These are phyloP conservation scores for Cotesia glomerata DNA, from an alignment of 1,140 invertebrate species.

Conservation along the genomic window DNA sequence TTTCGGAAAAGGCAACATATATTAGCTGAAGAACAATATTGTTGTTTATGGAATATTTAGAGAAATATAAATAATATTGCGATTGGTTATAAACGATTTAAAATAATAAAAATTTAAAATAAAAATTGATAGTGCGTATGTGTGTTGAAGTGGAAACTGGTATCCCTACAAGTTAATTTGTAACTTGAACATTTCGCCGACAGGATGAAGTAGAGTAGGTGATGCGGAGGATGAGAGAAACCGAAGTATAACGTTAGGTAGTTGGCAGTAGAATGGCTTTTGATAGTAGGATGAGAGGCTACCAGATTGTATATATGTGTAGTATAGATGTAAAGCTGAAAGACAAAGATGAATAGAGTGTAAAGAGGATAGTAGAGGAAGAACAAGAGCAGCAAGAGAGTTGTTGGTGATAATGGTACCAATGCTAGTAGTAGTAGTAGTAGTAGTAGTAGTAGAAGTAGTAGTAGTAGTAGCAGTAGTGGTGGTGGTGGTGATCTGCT, in stretches of 20 bases:
- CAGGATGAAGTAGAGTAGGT: conserved; percentile 32
- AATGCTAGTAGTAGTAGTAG: no score
- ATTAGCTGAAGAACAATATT: background rate
- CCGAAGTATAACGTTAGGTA: background rate
- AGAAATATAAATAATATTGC: no score
- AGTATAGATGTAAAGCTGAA: no score
- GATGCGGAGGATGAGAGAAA: background rate
- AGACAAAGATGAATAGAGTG: no score
- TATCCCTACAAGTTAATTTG: conserved; percentile 61
- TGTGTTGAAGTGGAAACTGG: conserved; percentile 50
- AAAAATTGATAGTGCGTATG: conserved; percentile 31
- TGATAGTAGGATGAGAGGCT: background rate
- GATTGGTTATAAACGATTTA: no score
- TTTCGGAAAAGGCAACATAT: no score
- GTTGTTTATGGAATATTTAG: background rate
- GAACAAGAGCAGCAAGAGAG: no score
- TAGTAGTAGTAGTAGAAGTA: background rate
- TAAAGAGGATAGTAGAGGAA: no score
- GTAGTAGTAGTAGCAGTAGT: background rate
- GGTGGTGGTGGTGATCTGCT: background rate
- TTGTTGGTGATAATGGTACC: no score
- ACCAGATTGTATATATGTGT: background rate
- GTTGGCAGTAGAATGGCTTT: background rate
- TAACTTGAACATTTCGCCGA: conserved; percentile 56
- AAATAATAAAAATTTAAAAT: background rate